A percentile compares a stretch with the other conserved stretches of the same genome.
Conservation (phyloP, 2,113 vertebrate species). For the Syngnathus floridae region DNA sequence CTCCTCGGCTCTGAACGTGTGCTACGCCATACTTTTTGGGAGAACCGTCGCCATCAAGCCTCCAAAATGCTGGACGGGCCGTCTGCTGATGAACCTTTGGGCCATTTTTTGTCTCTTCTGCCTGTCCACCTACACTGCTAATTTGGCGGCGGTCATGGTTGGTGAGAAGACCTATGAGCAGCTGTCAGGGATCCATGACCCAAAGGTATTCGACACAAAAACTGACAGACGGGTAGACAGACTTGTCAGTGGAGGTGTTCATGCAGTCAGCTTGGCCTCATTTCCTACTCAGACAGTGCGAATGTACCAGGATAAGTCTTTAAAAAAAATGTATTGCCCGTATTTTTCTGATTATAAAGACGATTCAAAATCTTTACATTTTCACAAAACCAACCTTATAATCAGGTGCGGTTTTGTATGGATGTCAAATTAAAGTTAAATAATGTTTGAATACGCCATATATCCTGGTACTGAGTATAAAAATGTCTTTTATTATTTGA, state of each 20-base stretch:
- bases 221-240: not conserved
- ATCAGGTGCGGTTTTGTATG: too few species aligned
- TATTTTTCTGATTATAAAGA: too few species aligned
- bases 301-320: not conserved
- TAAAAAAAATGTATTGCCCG: too few species aligned
- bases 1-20: conserved; percentile 92
- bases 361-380: too few species aligned
- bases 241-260: not conserved
- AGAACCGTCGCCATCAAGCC: conserved; percentile 92
- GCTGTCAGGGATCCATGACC: conserved; percentile 89
- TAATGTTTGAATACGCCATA: too few species aligned
- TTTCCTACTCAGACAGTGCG: not conserved
- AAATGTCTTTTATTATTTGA: too few species aligned
- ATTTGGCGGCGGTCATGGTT: conserved; percentile 94
- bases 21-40: conserved; percentile 93
- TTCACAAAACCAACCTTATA: too few species aligned
- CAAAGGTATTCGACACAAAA: conserved; percentile 76
- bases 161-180: conserved; percentile 94
- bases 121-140: conserved; percentile 94
- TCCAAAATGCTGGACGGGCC: conserved; percentile 91
- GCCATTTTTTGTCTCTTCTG: conserved; percentile 93
- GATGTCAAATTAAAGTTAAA: too few species aligned
- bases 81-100: conserved; percentile 97
- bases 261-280: not conserved
- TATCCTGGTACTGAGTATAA: too few species aligned